Evolutionary conservation across 2,113 vertebrate genomes (phyloP), one percentile per base, ranked within the genome.

Genomic region (Chiloscyllium plagiosum): DNA sequence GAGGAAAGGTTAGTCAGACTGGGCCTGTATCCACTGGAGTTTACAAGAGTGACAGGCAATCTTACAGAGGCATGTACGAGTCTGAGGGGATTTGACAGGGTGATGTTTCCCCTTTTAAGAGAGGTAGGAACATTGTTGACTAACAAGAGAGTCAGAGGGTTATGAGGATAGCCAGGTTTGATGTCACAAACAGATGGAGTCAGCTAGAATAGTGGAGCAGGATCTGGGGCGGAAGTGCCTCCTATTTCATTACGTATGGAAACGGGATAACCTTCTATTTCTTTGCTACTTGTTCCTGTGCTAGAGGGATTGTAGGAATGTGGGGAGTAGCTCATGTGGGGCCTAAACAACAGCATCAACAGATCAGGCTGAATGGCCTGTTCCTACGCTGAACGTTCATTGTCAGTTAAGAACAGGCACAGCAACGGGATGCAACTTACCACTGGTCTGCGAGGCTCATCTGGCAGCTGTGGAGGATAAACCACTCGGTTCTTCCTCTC

Each of bases 381-480:
- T 85, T 86, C 50, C 72, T 17, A 3, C 66, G 33, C 61, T 7
- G 66, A 29, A 72, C 4, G 17, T 72, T 24, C 19, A 24, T n/a
- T 86, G 20, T n/a, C 83, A 37, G 4, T 19, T 24, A 13, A 33
- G 68, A 61, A 0, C 12, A 33, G 42, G 86, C 15, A 7, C 70
- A 61, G 94, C 13, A 29, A 42, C 56, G 20, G 0, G 26, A 19
- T 13, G 65, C 52, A 52, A 97, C 99, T 98, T 97, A 99, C 99
- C 0, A 99, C 99, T 52, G 99, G 98, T 97, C 98, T 98, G 96
- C 97, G 98, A 65, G 98, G 97, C 37, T 99, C 99, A 19, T 97
- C 98, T 0, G 98, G 98, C 56, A 97, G 96, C 96, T 99, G 99
- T 0, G 99, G 99, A 0, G 98, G 98, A 96, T 98, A 99, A 68